Percentiles rank a stretch among this genome's conserved stretches.
These are phyloP conservation scores for Acrocephalus kingi DNA, from an alignment of 2,113 vertebrate genomes.

Conservation along the genomic window DNA sequence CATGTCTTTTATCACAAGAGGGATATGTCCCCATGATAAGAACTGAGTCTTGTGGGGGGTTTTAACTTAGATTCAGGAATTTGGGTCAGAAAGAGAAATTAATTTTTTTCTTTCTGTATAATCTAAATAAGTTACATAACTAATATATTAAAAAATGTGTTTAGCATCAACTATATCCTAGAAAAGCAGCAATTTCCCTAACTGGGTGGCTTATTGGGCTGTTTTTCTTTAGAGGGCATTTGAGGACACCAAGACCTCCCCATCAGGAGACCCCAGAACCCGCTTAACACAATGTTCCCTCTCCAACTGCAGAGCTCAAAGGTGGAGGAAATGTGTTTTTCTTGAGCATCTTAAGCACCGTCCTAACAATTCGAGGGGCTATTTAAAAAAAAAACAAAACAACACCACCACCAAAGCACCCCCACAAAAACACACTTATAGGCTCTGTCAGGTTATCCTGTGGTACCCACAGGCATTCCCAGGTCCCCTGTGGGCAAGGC, in stretches of 20 bases:
- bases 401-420: too few relatives aligned
- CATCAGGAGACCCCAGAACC: not conserved
- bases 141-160: not conserved
- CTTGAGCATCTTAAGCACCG: not conserved
- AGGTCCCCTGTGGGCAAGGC: not conserved
- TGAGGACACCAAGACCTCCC: not conserved
- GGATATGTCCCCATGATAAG: not conserved
- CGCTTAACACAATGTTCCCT: fast-evolving
- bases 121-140: not conserved
- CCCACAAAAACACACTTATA: fast-evolving
- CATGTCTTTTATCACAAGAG: fast-evolving
- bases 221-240: not conserved
- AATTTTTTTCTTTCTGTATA: not conserved
- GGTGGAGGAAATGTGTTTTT: not conserved
- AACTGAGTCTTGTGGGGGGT: not conserved
- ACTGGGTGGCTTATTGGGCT: not conserved
- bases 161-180: not conserved
- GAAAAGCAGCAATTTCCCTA: not conserved
- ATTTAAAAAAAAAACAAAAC: not conserved
- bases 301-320: not conserved
- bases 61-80: not conserved
- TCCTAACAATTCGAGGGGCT: not conserved
- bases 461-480: not conserved
- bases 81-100: not conserved
- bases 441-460: not conserved